These are phyloP conservation scores for Clinocottus analis DNA, from an alignment of 2,113 vertebrate genomes.

Conservation along the genomic window DNA sequence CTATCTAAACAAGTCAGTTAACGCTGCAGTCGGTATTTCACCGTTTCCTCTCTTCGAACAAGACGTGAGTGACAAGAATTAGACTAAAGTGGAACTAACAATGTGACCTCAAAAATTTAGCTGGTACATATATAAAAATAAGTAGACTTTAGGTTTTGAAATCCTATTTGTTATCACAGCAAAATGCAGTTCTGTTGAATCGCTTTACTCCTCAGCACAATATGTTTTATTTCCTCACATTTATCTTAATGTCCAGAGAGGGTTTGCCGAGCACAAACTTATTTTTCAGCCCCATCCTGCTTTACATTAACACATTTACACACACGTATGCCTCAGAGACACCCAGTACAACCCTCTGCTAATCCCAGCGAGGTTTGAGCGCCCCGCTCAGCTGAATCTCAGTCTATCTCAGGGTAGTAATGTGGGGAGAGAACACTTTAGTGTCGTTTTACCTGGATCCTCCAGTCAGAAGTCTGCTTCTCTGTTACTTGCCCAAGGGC, in stretches of 20 bases:
- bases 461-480: constrained; percentile 12
- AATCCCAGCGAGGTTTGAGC: constrained; percentile 48
- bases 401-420: constrained; percentile 11
- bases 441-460: constrained; percentile 24
- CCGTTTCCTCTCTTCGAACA: background rate
- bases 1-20: background rate
- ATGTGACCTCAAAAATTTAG: background rate
- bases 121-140: background rate
- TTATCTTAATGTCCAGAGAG: constrained; percentile 12
- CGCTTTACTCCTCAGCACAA: background rate
- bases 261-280: constrained; percentile 11
- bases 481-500: constrained; percentile 26
- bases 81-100: background rate
- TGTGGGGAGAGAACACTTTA: constrained; percentile 20
- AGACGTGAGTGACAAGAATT: too few relatives aligned
- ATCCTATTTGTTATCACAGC: background rate
- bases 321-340: constrained; percentile 36
- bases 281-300: constrained; percentile 21
- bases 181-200: background rate
- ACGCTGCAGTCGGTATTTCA: background rate
- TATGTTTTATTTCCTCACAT: constrained; percentile 10
- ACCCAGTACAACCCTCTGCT: constrained; percentile 23
- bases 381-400: constrained; percentile 40
- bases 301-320: constrained; percentile 56
- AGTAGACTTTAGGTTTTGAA: background rate